Evolutionary conservation across 2,797 vertebrate species (phyloP).

Genomic region (Fratercula arctica): DNA sequence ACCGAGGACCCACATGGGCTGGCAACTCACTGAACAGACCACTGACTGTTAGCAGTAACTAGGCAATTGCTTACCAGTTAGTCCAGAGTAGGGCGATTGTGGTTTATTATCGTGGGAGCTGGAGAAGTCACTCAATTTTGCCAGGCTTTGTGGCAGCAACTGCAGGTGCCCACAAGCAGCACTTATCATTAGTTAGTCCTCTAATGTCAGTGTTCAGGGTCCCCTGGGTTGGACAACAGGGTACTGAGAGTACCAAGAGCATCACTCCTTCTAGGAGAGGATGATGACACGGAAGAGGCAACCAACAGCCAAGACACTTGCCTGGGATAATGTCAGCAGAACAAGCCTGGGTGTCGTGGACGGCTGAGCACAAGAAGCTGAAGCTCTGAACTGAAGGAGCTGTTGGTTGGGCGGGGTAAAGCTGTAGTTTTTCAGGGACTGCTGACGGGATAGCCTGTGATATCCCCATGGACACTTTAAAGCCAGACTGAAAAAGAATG

Average conservation of each 20-base stretch:
- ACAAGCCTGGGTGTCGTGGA: background rate
- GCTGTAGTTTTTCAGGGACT: background rate
- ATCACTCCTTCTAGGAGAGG: background rate
- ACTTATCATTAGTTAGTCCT: background rate
- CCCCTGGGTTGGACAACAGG: background rate
- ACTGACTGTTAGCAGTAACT: background rate
- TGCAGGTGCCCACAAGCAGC: background rate
- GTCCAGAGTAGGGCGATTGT: rapidly evolving
- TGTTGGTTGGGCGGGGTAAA: rapidly evolving
- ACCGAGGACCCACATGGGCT: rapidly evolving
- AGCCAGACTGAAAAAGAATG: background rate
- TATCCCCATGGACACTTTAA: background rate
- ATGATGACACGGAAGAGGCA: background rate
- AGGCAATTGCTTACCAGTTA: background rate
- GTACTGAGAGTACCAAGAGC: background rate
- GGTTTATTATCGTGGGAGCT: rapidly evolving
- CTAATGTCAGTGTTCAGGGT: background rate
- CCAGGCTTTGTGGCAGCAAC: background rate
- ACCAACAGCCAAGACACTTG: rapidly evolving
- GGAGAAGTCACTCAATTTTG: background rate
- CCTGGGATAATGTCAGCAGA: background rate
- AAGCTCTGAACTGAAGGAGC: background rate
- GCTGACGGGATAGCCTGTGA: background rate
- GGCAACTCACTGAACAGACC: background rate
- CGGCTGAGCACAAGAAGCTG: background rate